phyloP scores from a whole-genome alignment of 2,113 vertebrate genomes.

The Ornithorhynchus anatinus region DNA sequence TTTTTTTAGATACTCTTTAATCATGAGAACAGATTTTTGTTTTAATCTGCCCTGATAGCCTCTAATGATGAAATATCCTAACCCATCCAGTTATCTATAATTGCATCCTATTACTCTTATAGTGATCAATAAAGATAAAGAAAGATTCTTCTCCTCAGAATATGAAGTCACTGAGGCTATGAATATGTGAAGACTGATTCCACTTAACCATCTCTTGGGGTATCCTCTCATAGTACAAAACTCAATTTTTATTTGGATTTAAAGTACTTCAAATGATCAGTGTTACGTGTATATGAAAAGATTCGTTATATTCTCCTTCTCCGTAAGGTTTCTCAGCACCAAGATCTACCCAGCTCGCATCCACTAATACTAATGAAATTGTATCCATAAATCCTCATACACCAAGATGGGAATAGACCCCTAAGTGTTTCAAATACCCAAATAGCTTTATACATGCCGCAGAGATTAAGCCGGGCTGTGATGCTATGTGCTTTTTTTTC shows the following conservation, averaged over 20 bases:
- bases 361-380: conserved; percentile 13
- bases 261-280: conserved; percentile 64
- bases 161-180: conserved; percentile 40
- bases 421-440: conserved; percentile 32
- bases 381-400: conserved; percentile 17
- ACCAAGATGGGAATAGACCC: conserved; percentile 24
- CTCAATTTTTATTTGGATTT: conserved; percentile 71
- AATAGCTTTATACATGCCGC: conserved; percentile 30
- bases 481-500: too few species aligned
- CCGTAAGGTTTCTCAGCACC: neutral
- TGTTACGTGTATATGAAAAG: conserved; percentile 60
- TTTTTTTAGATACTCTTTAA: conserved; percentile 5
- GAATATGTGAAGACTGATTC: conserved; percentile 37
- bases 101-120: conserved; percentile 42
- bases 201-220: conserved; percentile 49
- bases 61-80: conserved; percentile 30
- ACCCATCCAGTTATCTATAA: conserved; percentile 48
- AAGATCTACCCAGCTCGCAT: conserved; percentile 31
- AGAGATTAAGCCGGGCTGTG: conserved; percentile 8
- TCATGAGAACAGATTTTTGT: conserved; percentile 11
- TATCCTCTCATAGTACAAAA: conserved; percentile 57
- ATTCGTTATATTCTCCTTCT: conserved; percentile 51
- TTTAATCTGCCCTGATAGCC: conserved; percentile 26
- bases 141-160: conserved; percentile 36
- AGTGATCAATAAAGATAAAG: conserved; percentile 61